Percentiles rank a stretch among this genome's conserved stretches.
phyloP scores from a whole-genome alignment of 2,797 vertebrate genomes.

The Sebastes paucispinis region DNA sequence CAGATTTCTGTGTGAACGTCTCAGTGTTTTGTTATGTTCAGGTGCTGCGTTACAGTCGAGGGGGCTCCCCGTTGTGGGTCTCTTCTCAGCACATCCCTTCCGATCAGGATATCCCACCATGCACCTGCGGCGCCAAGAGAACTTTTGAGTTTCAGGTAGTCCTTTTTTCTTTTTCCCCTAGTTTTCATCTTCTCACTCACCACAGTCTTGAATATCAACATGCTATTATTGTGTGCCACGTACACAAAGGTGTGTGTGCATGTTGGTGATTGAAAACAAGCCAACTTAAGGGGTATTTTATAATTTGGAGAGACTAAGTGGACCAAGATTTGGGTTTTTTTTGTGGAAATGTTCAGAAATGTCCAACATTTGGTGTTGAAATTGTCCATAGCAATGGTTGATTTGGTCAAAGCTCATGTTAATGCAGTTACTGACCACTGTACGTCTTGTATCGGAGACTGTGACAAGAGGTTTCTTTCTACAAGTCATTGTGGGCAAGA shows the following conservation, averaged over 20 bases:
- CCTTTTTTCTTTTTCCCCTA: not conserved
- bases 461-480: not conserved
- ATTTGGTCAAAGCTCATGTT: not conserved
- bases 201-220: not conserved
- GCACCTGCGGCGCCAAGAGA: constrained; percentile 90
- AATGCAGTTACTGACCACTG: not conserved
- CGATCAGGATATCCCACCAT: constrained; percentile 87
- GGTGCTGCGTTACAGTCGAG: constrained; percentile 94
- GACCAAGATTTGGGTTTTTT: not conserved
- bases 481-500: not conserved
- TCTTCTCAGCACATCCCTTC: constrained; percentile 87
- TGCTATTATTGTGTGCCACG: not conserved
- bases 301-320: not conserved
- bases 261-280: not conserved
- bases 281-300: not conserved
- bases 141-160: constrained; percentile 96
- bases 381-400: not conserved
- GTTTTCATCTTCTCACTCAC: not conserved
- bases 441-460: not conserved
- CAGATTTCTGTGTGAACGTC: not conserved
- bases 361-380: not conserved
- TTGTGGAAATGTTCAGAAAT: not conserved
- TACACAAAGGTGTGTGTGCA: not conserved
- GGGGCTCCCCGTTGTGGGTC: constrained; percentile 89
- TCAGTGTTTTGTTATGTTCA: constrained; percentile 50